phyloP scores from a whole-genome alignment of 2,888 invertebrate genomes.

The Coelinius sp. region DNA sequence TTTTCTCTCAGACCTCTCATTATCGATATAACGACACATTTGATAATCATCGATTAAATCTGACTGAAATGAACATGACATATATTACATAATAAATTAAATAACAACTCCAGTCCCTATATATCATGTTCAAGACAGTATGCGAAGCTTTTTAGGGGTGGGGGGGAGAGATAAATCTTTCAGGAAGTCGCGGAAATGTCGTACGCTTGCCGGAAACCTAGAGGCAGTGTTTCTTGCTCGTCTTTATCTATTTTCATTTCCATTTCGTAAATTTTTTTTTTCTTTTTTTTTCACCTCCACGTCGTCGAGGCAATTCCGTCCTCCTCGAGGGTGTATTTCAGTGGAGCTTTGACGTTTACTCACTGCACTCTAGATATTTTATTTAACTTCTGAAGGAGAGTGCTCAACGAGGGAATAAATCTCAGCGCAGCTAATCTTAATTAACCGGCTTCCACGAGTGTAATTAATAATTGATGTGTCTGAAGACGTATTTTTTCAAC shows the following conservation, averaged over 20 bases:
- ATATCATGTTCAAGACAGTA: constrained; percentile 25
- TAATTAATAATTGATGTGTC: constrained; percentile 28
- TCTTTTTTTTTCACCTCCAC: neutral
- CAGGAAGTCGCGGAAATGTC: constrained; percentile 47
- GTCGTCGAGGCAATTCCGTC: constrained; percentile 27
- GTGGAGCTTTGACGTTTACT: constrained; percentile 28
- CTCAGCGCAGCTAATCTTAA: constrained; percentile 34
- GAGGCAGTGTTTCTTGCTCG: constrained; percentile 31
- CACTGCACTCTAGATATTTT: constrained; percentile 13
- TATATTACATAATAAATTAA: constrained; percentile 20
- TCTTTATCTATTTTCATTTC: constrained; percentile 33
- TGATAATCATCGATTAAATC: no score
- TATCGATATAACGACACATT: no score
- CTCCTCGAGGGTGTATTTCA: constrained; percentile 27
- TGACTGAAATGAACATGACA: neutral
- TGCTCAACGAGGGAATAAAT: constrained; percentile 3
- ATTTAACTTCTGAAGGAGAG: constrained; percentile 5
- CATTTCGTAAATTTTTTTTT: constrained; percentile 29
- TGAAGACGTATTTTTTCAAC: neutral
- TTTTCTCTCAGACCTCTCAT: no score
- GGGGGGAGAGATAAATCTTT: constrained; percentile 32
- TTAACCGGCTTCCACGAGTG: constrained; percentile 26
- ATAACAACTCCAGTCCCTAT: constrained; percentile 27
- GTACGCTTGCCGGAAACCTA: constrained; percentile 44
- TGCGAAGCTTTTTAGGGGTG: constrained; percentile 7